phyloP scores from a whole-genome alignment of 2,888 invertebrate species.

The Eupithecia subfuscata region DNA sequence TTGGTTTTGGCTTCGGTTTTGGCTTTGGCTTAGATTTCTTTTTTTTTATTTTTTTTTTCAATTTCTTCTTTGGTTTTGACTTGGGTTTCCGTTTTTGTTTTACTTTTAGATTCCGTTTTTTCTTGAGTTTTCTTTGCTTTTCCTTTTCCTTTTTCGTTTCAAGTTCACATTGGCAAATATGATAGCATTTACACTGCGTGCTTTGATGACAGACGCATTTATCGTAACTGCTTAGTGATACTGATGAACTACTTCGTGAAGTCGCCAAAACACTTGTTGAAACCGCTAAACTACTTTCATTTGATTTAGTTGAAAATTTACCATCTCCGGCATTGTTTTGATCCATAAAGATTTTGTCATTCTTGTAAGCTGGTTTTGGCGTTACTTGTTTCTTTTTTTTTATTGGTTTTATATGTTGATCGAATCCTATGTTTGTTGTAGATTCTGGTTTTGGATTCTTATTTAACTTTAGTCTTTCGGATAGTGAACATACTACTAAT shows the following conservation, averaged over 20 bases:
- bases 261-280: not conserved
- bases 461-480: not conserved
- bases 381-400: not conserved
- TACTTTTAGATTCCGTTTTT: not conserved
- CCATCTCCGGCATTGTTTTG: not conserved
- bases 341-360: not conserved
- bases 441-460: not conserved
- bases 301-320: not conserved
- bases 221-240: not conserved
- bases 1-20: not conserved
- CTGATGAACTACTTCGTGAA: not conserved
- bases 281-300: not conserved
- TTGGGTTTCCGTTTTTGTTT: not conserved
- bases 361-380: not conserved
- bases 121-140: not conserved
- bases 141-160: not conserved
- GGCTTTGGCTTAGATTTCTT: not conserved
- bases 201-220: not conserved
- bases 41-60: not conserved
- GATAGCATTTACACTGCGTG: not conserved
- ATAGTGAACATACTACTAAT: not conserved
- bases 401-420: not conserved
- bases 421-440: not conserved
- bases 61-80: not conserved
- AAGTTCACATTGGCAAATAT: constrained; percentile 3